Evolutionary conservation across 2,888 invertebrate genomes (phyloP).

Genomic region (Drosophila fulvimacula): DNA sequence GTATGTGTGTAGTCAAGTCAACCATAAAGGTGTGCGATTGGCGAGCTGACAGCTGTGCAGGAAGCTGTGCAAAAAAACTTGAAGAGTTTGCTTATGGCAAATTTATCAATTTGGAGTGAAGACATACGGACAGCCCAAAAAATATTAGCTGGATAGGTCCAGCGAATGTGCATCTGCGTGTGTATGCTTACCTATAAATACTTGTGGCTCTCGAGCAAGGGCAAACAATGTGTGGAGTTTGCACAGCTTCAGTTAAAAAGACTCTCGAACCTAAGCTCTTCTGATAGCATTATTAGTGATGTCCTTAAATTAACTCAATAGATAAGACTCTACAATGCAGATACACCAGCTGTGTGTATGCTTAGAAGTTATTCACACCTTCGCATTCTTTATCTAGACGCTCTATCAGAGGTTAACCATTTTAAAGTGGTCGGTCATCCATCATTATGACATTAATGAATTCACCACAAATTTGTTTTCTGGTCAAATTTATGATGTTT

Average conservation of each 20-base stretch:
- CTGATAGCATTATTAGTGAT: background rate
- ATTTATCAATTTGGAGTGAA: conserved; percentile 10
- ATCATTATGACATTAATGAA: too few relatives aligned
- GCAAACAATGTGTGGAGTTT: background rate
- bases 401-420: too few relatives aligned
- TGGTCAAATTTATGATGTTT: too few relatives aligned
- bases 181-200: too few relatives aligned
- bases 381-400: too few relatives aligned
- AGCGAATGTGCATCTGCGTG: background rate
- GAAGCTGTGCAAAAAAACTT: conserved; percentile 41
- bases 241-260: background rate
- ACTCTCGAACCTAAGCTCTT: background rate
- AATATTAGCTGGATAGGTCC: background rate
- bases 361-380: too few relatives aligned
- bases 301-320: background rate
- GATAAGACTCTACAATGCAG: too few relatives aligned
- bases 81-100: conserved; percentile 13
- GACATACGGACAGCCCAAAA: background rate
- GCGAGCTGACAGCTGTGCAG: conserved; percentile 44
- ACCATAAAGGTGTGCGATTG: conserved; percentile 61
- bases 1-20: conserved; percentile 54
- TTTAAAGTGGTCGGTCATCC: too few relatives aligned
- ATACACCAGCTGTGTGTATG: too few relatives aligned
- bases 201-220: background rate
- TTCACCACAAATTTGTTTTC: too few relatives aligned